Evolutionary conservation across 2,888 invertebrate species (phyloP).

Genomic region (Octodonta nipae): DNA sequence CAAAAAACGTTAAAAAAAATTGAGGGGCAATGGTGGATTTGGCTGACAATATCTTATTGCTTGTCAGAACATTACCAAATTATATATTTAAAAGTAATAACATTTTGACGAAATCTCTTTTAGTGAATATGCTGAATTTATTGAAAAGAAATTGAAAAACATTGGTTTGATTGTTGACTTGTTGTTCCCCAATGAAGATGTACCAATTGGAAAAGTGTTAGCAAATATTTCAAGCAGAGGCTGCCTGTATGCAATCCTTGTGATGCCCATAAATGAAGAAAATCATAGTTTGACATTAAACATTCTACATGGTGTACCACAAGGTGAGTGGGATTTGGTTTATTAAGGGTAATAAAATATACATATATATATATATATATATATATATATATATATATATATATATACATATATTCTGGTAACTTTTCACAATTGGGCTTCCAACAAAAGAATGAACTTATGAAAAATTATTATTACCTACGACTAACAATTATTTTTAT

Average conservation of each 20-base stretch:
- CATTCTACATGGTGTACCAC: slow-evolving; percentile 78
- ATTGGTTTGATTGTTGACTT: slow-evolving; percentile 71
- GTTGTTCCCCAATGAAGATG: slow-evolving; percentile 82
- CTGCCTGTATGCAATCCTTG: slow-evolving; percentile 75
- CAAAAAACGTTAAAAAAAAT: background rate
- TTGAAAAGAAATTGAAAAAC: slow-evolving; percentile 67
- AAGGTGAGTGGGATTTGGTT: slow-evolving; percentile 44
- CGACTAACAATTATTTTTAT: background rate
- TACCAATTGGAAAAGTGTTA: slow-evolving; percentile 62
- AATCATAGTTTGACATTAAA: slow-evolving; percentile 78
- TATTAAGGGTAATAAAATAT: background rate
- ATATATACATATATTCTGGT: too few species aligned
- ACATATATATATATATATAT: background rate
- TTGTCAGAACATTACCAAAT: too few species aligned
- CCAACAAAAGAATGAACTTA: too few species aligned
- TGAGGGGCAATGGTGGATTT: too few species aligned
- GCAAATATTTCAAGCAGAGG: slow-evolving; percentile 82
- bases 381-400: too few species aligned
- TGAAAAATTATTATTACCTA: too few species aligned
- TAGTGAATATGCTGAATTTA: slow-evolving; percentile 77
- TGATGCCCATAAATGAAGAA: slow-evolving; percentile 74
- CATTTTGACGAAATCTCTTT: too few species aligned
- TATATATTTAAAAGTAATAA: too few species aligned
- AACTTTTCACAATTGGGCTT: too few species aligned
- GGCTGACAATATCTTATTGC: too few species aligned